Evolutionary conservation across 2,888 invertebrate species (phyloP).

Genomic region (Nysson spinosus): DNA sequence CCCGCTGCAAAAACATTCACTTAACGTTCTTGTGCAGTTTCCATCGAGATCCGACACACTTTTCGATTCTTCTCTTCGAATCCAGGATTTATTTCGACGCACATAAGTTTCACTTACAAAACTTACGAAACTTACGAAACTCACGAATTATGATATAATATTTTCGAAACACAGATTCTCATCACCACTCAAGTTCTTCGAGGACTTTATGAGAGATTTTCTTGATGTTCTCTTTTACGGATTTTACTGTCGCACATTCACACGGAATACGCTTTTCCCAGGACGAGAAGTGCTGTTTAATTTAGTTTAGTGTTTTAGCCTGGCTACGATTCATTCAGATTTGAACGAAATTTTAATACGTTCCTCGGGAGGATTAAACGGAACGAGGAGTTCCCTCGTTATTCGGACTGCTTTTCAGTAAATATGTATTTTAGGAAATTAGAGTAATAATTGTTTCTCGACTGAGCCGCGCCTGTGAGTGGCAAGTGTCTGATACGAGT

Average conservation of each 20-base stretch:
- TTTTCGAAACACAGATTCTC: too few relatives aligned
- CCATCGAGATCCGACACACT: slow-evolving; percentile 10
- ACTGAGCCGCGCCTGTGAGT: too few relatives aligned
- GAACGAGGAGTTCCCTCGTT: too few relatives aligned
- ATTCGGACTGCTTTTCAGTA: too few relatives aligned
- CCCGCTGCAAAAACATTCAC: slow-evolving; percentile 68
- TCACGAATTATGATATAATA: too few relatives aligned
- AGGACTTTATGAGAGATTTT: too few relatives aligned
- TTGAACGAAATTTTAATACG: not conserved
- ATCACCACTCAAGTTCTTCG: too few relatives aligned
- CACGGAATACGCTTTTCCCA: not conserved
- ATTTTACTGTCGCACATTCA: not conserved
- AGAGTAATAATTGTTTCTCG: too few relatives aligned
- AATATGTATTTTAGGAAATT: too few relatives aligned
- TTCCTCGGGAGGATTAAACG: not conserved
- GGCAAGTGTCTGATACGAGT: too few relatives aligned
- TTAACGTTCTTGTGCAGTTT: slow-evolving; percentile 50
- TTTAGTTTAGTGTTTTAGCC: not conserved
- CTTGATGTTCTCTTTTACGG: not conserved
- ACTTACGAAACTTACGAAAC: too few relatives aligned
- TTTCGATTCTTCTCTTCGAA: not conserved
- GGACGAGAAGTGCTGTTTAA: not conserved
- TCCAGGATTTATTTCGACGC: not conserved
- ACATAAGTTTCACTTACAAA: not conserved
- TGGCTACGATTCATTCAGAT: too few relatives aligned